Conservation (phyloP, 2,888 invertebrate species). For the Odontocolon sp. region DNA sequence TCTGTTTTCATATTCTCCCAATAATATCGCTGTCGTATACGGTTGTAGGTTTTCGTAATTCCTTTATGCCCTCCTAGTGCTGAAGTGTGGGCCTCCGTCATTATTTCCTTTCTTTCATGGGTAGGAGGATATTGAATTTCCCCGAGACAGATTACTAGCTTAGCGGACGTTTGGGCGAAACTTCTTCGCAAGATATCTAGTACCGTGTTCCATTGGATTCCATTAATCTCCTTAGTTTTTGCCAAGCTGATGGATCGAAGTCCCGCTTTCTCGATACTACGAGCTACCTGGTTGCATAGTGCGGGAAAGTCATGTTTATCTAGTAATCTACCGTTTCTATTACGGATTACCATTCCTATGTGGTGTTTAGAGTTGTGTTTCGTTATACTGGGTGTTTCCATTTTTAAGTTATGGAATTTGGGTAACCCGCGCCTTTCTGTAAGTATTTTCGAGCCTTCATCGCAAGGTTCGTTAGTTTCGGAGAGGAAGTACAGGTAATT, state of each 20-base stretch:
- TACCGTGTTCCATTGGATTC: not conserved
- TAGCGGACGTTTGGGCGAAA: not conserved
- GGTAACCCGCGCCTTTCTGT: no score
- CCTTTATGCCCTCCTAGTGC: conserved; percentile 10
- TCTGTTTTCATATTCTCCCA: not conserved
- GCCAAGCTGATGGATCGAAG: not conserved
- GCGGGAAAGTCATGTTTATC: not conserved
- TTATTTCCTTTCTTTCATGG: not conserved
- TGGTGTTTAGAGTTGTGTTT: not conserved
- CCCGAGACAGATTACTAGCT: not conserved
- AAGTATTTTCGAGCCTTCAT: not conserved
- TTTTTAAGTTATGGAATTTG: not conserved
- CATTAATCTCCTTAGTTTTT: not conserved
- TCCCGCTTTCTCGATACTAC: not conserved
- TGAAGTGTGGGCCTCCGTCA: not conserved
- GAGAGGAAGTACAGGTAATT: not conserved
- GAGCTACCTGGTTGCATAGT: not conserved
- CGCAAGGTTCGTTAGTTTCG: no score
- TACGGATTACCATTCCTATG: not conserved
- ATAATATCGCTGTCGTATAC: not conserved
- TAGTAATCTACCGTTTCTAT: not conserved
- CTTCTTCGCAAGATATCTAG: not conserved
- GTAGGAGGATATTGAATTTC: not conserved
- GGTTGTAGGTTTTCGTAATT: not conserved
- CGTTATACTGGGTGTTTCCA: not conserved